Conservation (phyloP, 2,888 invertebrate genomes). For the Emmelina monodactyla region DNA sequence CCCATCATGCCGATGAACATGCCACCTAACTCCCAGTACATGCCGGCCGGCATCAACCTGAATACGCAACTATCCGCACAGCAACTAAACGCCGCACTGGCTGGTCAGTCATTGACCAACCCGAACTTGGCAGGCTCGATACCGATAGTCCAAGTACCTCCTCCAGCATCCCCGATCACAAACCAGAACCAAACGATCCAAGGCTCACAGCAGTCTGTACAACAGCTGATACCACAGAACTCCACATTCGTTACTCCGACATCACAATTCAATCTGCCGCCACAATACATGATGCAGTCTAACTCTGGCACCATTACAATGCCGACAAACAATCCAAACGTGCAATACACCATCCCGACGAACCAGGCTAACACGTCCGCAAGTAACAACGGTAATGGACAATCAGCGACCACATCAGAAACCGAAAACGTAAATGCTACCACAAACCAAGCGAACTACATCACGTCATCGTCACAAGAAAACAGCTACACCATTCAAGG, state of each 20-base stretch:
- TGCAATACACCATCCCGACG: slow-evolving; percentile 40
- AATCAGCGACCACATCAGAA: slow-evolving; percentile 27
- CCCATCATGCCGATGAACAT: slow-evolving; percentile 55
- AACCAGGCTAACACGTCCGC: slow-evolving; percentile 29
- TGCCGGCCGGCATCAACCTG: slow-evolving; percentile 46
- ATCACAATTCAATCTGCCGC: slow-evolving; percentile 42
- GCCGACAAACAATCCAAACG: slow-evolving; percentile 32
- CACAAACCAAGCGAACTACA: slow-evolving; percentile 44
- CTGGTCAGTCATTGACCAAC: slow-evolving; percentile 40
- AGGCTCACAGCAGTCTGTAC: slow-evolving; percentile 35
- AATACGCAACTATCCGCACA: slow-evolving; percentile 53
- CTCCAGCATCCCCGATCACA: slow-evolving; percentile 35
- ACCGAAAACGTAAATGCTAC: slow-evolving; percentile 33
- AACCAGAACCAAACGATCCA: slow-evolving; percentile 30
- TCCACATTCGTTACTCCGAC: slow-evolving; percentile 40
- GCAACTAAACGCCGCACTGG: slow-evolving; percentile 49
- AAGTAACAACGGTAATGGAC: slow-evolving; percentile 37
- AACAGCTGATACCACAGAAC: slow-evolving; percentile 43
- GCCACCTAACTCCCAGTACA: slow-evolving; percentile 44
- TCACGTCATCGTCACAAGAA: slow-evolving; percentile 53
- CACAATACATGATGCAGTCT: slow-evolving; percentile 49
- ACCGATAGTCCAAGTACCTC: slow-evolving; percentile 48
- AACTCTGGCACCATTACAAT: slow-evolving; percentile 35
- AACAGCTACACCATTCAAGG: slow-evolving; percentile 31
- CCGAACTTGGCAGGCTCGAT: slow-evolving; percentile 40